phyloP scores from a whole-genome alignment of 2,888 invertebrate species.

The Hartigia nigra region DNA sequence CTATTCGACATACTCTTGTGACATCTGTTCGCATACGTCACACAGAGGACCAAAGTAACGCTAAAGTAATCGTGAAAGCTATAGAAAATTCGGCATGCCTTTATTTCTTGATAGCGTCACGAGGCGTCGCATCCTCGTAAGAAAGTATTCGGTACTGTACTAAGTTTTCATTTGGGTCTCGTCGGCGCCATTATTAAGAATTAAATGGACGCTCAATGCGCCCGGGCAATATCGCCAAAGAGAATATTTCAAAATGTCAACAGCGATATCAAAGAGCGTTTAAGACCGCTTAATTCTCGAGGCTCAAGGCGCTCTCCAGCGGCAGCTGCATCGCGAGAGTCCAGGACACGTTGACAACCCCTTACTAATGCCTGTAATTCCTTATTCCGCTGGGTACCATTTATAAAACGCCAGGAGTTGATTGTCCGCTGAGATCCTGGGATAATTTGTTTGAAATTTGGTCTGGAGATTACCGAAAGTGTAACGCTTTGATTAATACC shows the following conservation, averaged over 20 bases:
- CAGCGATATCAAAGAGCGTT: slow-evolving; percentile 53
- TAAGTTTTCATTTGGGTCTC: slow-evolving; percentile 33
- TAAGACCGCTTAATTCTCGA: slow-evolving; percentile 51
- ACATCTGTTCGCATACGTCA: background rate
- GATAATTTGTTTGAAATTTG: slow-evolving; percentile 56
- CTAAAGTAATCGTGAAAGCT: background rate
- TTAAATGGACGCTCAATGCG: slow-evolving; percentile 30
- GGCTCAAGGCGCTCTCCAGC: background rate
- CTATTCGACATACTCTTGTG: background rate
- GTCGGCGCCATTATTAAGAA: slow-evolving; percentile 36
- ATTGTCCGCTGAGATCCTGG: slow-evolving; percentile 37
- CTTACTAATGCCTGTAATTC: slow-evolving; percentile 54
- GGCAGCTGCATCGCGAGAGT: slow-evolving; percentile 3
- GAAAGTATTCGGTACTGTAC: background rate
- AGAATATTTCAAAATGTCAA: slow-evolving; percentile 47
- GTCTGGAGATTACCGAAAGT: slow-evolving; percentile 47
- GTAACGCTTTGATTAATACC: slow-evolving; percentile 51
- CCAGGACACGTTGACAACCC: slow-evolving; percentile 38
- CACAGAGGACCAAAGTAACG: background rate
- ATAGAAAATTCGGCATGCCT: background rate
- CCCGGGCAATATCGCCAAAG: slow-evolving; percentile 22
- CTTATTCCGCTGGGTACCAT: slow-evolving; percentile 48
- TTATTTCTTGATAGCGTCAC: background rate
- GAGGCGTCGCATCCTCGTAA: background rate
- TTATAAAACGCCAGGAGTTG: slow-evolving; percentile 45